phyloP scores from a whole-genome alignment of 2,888 invertebrate genomes.

The Caenorhabditis sp. region DNA sequence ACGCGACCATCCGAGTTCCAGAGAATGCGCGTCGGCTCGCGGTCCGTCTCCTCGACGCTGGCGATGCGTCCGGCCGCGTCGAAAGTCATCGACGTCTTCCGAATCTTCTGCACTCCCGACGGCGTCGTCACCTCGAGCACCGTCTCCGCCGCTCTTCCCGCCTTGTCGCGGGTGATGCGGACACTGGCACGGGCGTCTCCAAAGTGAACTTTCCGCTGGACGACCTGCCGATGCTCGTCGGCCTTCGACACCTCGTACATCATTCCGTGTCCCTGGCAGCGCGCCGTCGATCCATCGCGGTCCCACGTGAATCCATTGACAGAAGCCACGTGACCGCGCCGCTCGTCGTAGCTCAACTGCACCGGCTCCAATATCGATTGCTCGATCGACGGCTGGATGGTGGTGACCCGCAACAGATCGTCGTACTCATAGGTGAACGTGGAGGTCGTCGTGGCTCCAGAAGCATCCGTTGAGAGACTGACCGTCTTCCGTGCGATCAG shows the following conservation, averaged over 20 bases:
- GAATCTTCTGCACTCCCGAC: slow-evolving; percentile 12
- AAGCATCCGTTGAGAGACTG: neutral
- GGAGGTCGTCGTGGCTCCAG: slow-evolving; percentile 16
- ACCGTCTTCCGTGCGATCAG: slow-evolving; percentile 31
- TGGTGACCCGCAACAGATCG: slow-evolving; percentile 54
- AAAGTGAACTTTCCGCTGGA: slow-evolving; percentile 39
- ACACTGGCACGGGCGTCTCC: slow-evolving; percentile 44
- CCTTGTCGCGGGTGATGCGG: slow-evolving; percentile 49
- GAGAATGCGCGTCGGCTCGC: slow-evolving; percentile 15
- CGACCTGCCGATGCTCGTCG: slow-evolving; percentile 31
- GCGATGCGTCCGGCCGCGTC: slow-evolving; percentile 53
- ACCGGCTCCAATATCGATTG: slow-evolving; percentile 54
- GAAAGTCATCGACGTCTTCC: slow-evolving; percentile 25
- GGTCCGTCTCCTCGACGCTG: slow-evolving; percentile 15
- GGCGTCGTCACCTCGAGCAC: slow-evolving; percentile 20
- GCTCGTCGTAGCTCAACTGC: slow-evolving; percentile 59
- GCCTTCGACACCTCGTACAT: slow-evolving; percentile 31
- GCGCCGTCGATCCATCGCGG: slow-evolving; percentile 39
- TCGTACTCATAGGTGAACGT: slow-evolving; percentile 66
- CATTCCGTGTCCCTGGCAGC: slow-evolving; percentile 61
- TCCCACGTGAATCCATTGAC: slow-evolving; percentile 59
- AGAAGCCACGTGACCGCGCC: slow-evolving; percentile 43
- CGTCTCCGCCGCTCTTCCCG: slow-evolving; percentile 50
- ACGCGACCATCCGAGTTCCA: slow-evolving; percentile 60
- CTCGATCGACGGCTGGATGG: slow-evolving; percentile 53